Base-by-base conservation (phyloP, 2,113 vertebrate species). In the Alethe castanea region DNA sequence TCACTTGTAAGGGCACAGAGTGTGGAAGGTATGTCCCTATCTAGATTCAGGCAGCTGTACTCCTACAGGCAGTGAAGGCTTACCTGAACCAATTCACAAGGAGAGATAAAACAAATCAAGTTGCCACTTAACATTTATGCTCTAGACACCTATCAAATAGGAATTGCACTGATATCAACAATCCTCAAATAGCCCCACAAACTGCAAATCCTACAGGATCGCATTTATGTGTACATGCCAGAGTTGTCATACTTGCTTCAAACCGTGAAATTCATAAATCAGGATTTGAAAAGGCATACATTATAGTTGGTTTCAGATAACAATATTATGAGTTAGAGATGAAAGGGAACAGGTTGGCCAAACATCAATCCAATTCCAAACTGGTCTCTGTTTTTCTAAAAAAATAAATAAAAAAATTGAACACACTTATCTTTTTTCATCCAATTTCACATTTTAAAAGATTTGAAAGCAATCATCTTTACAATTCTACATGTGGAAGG, bases 271-370 rank as follows among this genome's bases (percentile, higher is more conserved):
- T 97, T 66, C 19, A 70, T 93, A 92, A 93, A 86, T 95, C 71
- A 56, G 90, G 56, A 95, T 93, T 92, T 95, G 87, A 95, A 88
- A 94, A 94, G 66, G 28, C 84, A 90, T 81, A 90, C 67, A 83
- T 92, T 91, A 93, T 65, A 80, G 50, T 4, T 86, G 81, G 93
- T 95, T 94, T 96, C 94, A 91, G 86, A 90, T 95, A 96, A 95
- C 66, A 91, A 83, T 82, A 94, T 95, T 91, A 94, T 91, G 81
- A 82, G 84, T 88, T 80, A 90, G 62, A 90, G 78, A 94, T 95
- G 93, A 94, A 95, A 94, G 78, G n/a, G 59, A 95, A 70, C 62
- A 90, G 93, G 78, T 91, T 96, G 87, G 93, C 77, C 72, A 84
- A 94, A 74, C 86, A 95, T 82, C 95, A 97, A 67, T 95, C 83